Conservation (phyloP, 2,797 vertebrate species). For the Lindbergichthys nudifrons region DNA sequence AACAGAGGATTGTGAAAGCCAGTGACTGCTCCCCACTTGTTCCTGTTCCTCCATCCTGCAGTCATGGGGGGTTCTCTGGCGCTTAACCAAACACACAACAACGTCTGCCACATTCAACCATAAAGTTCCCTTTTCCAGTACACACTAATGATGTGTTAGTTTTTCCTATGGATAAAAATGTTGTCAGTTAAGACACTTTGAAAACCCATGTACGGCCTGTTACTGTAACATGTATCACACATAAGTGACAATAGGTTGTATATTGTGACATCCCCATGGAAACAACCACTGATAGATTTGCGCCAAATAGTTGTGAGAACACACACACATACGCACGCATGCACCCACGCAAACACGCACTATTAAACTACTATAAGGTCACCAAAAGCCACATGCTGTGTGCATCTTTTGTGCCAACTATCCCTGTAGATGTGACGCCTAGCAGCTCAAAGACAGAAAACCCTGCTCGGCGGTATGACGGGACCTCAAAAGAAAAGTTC, state of each 20-base stretch:
- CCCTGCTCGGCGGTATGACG: background rate
- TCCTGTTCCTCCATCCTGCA: constrained; percentile 52
- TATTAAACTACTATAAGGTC: too few species aligned
- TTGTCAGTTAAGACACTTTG: background rate
- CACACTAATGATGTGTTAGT: background rate
- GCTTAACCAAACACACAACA: constrained; percentile 12
- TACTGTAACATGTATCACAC: too few species aligned
- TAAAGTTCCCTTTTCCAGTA: background rate
- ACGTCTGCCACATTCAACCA: background rate
- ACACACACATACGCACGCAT: background rate
- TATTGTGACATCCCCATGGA: constrained; percentile 50
- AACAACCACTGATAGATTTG: constrained; percentile 14
- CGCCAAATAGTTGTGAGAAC: constrained; percentile 8
- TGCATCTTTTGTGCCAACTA: background rate
- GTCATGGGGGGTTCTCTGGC: constrained; percentile 26
- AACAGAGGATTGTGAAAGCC: constrained; percentile 50
- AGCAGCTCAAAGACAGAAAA: background rate
- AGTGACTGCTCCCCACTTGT: constrained; percentile 50
- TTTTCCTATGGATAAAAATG: background rate
- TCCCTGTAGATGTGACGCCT: background rate
- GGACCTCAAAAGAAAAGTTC: background rate
- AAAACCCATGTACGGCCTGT: background rate
- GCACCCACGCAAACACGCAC: background rate
- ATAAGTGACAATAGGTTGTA: background rate
- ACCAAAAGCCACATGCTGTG: constrained; percentile 1